These are phyloP conservation scores for Tachysurus fulvidraco DNA, from an alignment of 2,113 vertebrate genomes.

Conservation along the genomic window DNA sequence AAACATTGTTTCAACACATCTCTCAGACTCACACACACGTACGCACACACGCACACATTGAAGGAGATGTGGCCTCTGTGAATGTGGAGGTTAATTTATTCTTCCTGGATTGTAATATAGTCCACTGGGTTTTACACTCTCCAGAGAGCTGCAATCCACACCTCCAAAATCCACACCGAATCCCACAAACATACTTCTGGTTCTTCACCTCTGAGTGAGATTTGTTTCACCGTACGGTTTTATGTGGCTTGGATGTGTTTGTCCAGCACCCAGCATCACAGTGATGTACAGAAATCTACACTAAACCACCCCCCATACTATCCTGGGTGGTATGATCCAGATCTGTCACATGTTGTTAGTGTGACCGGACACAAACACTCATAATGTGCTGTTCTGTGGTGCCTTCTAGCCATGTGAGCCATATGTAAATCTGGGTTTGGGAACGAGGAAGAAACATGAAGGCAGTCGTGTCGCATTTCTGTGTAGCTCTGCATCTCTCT, in stretches of 20 bases:
- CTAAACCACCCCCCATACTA: background rate
- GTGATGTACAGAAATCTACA: background rate
- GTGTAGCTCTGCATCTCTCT: constrained; percentile 36
- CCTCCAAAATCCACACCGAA: background rate
- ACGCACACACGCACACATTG: constrained; percentile 1
- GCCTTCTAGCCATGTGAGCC: constrained; percentile 22
- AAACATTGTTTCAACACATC: background rate
- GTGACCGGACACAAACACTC: constrained; percentile 48
- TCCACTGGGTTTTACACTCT: background rate
- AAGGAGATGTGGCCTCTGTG: constrained; percentile 39
- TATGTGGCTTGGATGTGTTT: background rate
- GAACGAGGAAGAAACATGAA: constrained; percentile 37
- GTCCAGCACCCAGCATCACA: background rate
- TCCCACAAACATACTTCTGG: background rate
- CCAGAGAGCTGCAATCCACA: background rate
- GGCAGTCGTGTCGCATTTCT: constrained; percentile 16
- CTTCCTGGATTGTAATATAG: constrained; percentile 52
- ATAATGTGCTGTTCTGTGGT: constrained; percentile 3
- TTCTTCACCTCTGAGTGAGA: background rate
- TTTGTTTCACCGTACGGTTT: background rate
- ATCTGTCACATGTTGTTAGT: constrained; percentile 73
- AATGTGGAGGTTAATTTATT: background rate
- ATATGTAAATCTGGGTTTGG: constrained; percentile 41
- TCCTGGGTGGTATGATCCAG: constrained; percentile 55
- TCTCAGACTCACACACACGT: background rate